phyloP scores from a whole-genome alignment of 2,888 invertebrate genomes.

The Anarsia innoxiella region DNA sequence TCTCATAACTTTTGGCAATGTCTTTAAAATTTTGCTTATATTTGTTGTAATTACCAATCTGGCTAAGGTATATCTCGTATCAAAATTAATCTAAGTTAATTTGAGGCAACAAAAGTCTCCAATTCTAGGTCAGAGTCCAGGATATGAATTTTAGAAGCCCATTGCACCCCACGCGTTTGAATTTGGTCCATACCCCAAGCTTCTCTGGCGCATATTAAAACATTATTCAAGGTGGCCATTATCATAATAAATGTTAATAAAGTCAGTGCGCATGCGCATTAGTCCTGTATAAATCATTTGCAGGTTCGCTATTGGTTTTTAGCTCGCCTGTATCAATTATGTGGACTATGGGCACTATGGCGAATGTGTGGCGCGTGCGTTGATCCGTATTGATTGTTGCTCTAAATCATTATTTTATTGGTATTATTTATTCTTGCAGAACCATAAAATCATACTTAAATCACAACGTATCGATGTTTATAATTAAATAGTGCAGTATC shows the following conservation, averaged over 20 bases:
- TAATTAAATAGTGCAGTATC: too few relatives aligned
- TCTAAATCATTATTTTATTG: too few relatives aligned
- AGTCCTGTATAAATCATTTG: slow-evolving; percentile 57
- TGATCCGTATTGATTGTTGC: slow-evolving; percentile 21
- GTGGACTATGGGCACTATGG: slow-evolving; percentile 55
- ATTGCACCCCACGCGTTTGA: slow-evolving; percentile 11
- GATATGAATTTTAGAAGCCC: neutral
- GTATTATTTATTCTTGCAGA: too few relatives aligned
- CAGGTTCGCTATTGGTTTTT: slow-evolving; percentile 62
- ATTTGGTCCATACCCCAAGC: slow-evolving; percentile 22
- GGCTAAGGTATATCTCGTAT: too few relatives aligned
- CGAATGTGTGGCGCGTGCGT: slow-evolving; percentile 24
- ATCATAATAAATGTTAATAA: slow-evolving; percentile 72
- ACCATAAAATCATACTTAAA: too few relatives aligned
- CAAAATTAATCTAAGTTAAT: too few relatives aligned
- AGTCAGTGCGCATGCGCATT: slow-evolving; percentile 63
- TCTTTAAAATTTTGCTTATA: too few relatives aligned
- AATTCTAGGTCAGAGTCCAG: slow-evolving; percentile 5
- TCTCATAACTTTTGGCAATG: too few relatives aligned
- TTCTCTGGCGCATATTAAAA: slow-evolving; percentile 47
- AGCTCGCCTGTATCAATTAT: slow-evolving; percentile 61
- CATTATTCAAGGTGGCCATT: slow-evolving; percentile 56
- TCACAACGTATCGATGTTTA: too few relatives aligned
- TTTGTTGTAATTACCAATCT: too few relatives aligned
- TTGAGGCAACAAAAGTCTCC: too few relatives aligned